These are phyloP conservation scores for Ifrita kowaldi DNA, from an alignment of 2,113 vertebrate genomes.

Conservation along the genomic window DNA sequence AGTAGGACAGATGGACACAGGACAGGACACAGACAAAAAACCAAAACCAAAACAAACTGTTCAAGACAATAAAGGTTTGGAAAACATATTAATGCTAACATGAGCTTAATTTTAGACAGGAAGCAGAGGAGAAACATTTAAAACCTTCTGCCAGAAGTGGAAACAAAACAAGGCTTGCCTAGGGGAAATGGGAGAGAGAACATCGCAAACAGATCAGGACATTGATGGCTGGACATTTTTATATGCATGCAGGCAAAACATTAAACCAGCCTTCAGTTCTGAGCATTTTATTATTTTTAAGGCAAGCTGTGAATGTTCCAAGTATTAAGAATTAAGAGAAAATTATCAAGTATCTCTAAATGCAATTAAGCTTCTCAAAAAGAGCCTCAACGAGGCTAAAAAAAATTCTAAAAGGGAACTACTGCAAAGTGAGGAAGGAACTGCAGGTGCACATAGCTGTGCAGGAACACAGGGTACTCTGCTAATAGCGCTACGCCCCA, in stretches of 20 bases:
- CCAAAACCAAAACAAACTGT: rapidly evolving
- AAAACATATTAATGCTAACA: not conserved
- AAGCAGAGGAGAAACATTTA: not conserved
- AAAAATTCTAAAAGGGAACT: constrained; percentile 37
- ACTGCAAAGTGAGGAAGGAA: constrained; percentile 54
- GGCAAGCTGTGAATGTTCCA: not conserved
- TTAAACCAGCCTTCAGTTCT: not conserved
- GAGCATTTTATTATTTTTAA: not conserved
- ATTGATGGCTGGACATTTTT: not conserved
- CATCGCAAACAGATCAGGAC: not conserved
- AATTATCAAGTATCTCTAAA: not conserved
- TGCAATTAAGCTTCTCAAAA: constrained; percentile 7
- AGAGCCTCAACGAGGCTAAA: not conserved
- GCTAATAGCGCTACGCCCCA: constrained; percentile 39
- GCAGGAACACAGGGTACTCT: constrained; percentile 54
- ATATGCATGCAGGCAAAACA: not conserved
- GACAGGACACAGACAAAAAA: not conserved
- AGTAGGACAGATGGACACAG: not conserved
- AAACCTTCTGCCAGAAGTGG: not conserved
- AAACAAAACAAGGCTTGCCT: not conserved
- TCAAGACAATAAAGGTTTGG: not conserved
- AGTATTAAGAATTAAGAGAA: not conserved
- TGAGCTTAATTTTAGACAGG: not conserved
- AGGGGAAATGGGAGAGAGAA: not conserved
- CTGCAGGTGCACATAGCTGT: constrained; percentile 54